phyloP scores from a whole-genome alignment of 2,888 invertebrate genomes.

The Conus canariensis region DNA sequence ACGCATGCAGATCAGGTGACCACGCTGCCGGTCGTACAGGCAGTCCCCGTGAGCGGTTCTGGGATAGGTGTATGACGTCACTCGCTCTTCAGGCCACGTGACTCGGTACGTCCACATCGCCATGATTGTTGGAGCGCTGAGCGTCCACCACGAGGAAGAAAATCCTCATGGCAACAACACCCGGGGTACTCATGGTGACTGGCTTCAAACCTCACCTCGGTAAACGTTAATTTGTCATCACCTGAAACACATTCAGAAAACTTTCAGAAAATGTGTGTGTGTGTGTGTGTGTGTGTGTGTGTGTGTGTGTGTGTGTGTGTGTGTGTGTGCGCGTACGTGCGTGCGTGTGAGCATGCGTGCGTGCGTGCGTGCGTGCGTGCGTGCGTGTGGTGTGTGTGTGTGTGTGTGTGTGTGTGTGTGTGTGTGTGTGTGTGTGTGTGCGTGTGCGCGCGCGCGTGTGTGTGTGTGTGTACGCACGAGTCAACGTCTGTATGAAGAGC shows the following conservation, averaged over 20 bases:
- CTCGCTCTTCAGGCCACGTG: slow-evolving; percentile 34
- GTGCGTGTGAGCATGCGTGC: too few relatives aligned
- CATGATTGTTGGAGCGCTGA: neutral
- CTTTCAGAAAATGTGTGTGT: neutral
- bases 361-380: too few relatives aligned
- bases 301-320: neutral
- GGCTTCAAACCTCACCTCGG: neutral
- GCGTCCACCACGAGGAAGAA: neutral
- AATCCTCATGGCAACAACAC: too few relatives aligned
- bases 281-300: neutral
- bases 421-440: too few relatives aligned
- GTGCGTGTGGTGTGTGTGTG: too few relatives aligned
- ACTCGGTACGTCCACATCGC: slow-evolving; percentile 35
- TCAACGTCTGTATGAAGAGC: too few relatives aligned
- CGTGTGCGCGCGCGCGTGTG: too few relatives aligned
- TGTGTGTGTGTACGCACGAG: too few relatives aligned
- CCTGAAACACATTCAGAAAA: too few relatives aligned
- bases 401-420: too few relatives aligned
- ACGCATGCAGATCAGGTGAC: slow-evolving; percentile 42
- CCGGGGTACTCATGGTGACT: neutral
- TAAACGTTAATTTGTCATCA: neutral
- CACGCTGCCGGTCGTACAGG: slow-evolving; percentile 37
- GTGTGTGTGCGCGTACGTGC: too few relatives aligned
- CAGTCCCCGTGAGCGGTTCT: slow-evolving; percentile 43
- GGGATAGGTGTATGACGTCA: slow-evolving; percentile 44